Evolutionary conservation across 2,113 vertebrate genomes (phyloP), one percentile per base, ranked within the genome.

Genomic region (Phaetusa simplex): DNA sequence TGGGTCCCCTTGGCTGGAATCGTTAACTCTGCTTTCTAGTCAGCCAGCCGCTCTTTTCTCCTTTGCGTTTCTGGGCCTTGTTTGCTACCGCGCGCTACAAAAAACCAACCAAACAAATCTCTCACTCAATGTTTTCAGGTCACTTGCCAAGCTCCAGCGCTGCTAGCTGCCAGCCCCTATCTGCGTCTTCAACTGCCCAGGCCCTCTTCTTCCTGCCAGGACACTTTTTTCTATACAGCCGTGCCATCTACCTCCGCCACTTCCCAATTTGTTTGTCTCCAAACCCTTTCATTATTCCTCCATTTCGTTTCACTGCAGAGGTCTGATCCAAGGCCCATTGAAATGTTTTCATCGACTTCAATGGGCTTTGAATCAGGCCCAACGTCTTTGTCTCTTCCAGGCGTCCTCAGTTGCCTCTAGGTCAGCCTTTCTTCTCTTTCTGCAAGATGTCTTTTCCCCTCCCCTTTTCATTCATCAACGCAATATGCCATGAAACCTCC

Each of bases 161-260:
- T 69, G n/a, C 32, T 24, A 64, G 64, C 59, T 95, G 95, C 91
- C 97, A 96, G 12, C 1, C 19, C 42, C 70, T 80, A 43, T 88
- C 89, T 65, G 76, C 85, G 62, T 66, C 93, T 79, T 78, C 71
- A 71, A 59, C 86, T 84, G 83, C 67, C 53, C 95, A 93, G 71
- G 40, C 61, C 36, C n/a, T 67, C 43, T 71, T 86, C 59, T 86
- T 82, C 38, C 71, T 95, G 96, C 90, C 97, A 97, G 66, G 49
- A 8, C 40, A 45, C 40, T 65, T 72, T 56, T 71, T 80, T 83
- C 70, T 83, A 50, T 67, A 65, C 36, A 90, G 52, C 32, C 0
- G 0, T 95, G 79, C 77, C 90, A 79, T 40, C 55, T 86, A 77
- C 71, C 64, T 80, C 73, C 42, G 50, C 67, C 70, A 34, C 43